These are phyloP conservation scores for Oreohelix idahoensis DNA, from an alignment of 1,140 invertebrate genomes.

Conservation along the genomic window DNA sequence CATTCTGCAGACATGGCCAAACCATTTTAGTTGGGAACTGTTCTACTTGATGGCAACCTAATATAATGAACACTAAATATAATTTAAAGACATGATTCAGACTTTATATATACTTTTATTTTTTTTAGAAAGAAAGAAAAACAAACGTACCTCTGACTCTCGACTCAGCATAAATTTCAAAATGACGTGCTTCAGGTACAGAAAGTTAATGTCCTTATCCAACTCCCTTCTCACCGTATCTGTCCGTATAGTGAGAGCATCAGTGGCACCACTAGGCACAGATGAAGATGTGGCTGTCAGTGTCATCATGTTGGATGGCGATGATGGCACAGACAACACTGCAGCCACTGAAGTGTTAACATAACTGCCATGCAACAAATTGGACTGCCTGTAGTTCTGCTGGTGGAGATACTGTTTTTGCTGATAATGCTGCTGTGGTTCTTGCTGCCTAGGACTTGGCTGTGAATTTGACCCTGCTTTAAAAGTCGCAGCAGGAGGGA, in stretches of 20 bases:
- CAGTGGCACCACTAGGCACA: constrained; percentile 5
- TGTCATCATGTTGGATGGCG: constrained; percentile 8
- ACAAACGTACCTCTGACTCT: constrained; percentile 80
- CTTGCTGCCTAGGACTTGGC: neutral
- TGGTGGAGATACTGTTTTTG: constrained; percentile 4
- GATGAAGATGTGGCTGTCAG: constrained; percentile 20
- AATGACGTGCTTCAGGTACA: constrained; percentile 93
- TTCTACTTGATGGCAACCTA: too few relatives aligned
- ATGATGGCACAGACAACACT: constrained; percentile 12
- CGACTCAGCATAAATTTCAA: constrained; percentile 91
- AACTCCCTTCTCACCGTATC: constrained; percentile 41
- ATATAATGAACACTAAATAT: too few relatives aligned
- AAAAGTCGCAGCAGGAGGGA: constrained; percentile 9
- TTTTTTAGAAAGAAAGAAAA: constrained; percentile 1
- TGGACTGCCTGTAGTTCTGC: constrained; percentile 28
- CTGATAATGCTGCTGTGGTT: neutral
- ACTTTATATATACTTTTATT: too few relatives aligned
- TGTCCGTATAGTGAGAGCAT: neutral
- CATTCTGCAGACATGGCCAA: too few relatives aligned
- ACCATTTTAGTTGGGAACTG: too few relatives aligned
- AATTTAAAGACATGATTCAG: too few relatives aligned
- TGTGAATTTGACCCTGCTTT: neutral
- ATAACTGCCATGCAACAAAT: neutral
- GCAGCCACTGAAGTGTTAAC: neutral
- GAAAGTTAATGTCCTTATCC: constrained; percentile 82